Evolutionary conservation across 2,888 invertebrate species (phyloP), one percentile per base, ranked within the genome.

Genomic region (Laspeyria flexula): DNA sequence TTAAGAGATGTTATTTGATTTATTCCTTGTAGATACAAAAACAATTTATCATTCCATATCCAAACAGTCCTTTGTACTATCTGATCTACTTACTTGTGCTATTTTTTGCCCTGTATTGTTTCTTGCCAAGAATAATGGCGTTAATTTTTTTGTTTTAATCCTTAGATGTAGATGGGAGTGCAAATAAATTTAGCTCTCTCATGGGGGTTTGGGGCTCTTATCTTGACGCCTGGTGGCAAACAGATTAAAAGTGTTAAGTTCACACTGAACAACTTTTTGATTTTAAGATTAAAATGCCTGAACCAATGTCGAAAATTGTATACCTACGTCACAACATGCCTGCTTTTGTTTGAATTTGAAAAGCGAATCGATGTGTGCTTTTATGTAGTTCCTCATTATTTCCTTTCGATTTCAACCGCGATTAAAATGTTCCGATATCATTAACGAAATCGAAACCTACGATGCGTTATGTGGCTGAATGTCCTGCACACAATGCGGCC

Each of bases 401-500:
- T 85, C 86, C 85, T 90, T 90, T 90, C 89, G 87, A 84, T 90
- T 90, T 90, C 88, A 73, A 79, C 72, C 70, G 70, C 75, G 81
- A 86, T 87, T 83, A 85, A 81, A 83, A 86, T 81, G 77, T 85
- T 83, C 75, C 88, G 87, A 90, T 90, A 91, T 90, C 90, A 88
- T 90, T 87, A 90, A 86, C 84, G 91, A 91, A 92, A 92, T 90
- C 90, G 91, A 92, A 91, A 92, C 90, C 91, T 86, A 81, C 87
- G 86, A 88, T 86, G 85, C 83, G 87, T 88, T 88, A 79, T 84
- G 78, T 77, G 78, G 74, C 81, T 85, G 87, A 89, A 88, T 86
- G 88, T 89, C 85, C 83, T 81, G 78, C 71, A 61, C 75, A 91
- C 86, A 91, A 90, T 86, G 68, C 53, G 61, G 62, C 61, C 69